These are phyloP conservation scores for Otis tarda DNA, from an alignment of 2,113 vertebrate genomes.

Conservation along the genomic window DNA sequence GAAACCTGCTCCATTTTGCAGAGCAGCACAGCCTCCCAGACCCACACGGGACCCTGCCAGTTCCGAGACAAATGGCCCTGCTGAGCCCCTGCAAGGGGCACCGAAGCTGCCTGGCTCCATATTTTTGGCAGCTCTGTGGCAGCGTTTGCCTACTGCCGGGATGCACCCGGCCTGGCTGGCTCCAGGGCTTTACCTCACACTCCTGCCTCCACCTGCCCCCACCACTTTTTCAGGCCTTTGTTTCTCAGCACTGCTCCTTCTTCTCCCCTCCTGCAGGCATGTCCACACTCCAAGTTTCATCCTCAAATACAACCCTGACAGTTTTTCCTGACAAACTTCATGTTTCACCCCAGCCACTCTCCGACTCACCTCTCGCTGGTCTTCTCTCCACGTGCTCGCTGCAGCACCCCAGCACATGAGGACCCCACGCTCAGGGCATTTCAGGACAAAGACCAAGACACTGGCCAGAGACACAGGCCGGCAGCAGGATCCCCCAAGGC, in stretches of 20 bases:
- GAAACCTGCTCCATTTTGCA: rapidly evolving
- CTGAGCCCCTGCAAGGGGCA: background rate
- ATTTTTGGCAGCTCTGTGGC: background rate
- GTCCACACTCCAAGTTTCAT: rapidly evolving
- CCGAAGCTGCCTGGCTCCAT: rapidly evolving
- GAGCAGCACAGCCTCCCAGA: background rate
- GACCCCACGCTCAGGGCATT: rapidly evolving
- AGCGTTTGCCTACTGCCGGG: rapidly evolving
- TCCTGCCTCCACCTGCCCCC: background rate
- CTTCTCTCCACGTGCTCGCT: rapidly evolving
- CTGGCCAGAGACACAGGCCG: rapidly evolving
- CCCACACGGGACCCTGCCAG: rapidly evolving
- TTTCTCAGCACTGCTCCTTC: background rate
- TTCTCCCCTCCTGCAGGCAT: background rate
- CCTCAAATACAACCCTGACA: background rate
- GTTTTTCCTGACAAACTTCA: background rate
- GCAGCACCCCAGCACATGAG: rapidly evolving
- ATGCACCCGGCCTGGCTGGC: background rate
- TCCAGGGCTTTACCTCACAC: background rate
- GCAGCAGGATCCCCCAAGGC: background rate
- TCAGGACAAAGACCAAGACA: background rate
- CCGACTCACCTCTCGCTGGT: rapidly evolving
- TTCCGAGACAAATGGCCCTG: background rate
- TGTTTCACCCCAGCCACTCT: rapidly evolving
- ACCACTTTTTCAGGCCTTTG: rapidly evolving